phyloP scores from a whole-genome alignment of 2,888 invertebrate genomes.

The Nasonia oneida region DNA sequence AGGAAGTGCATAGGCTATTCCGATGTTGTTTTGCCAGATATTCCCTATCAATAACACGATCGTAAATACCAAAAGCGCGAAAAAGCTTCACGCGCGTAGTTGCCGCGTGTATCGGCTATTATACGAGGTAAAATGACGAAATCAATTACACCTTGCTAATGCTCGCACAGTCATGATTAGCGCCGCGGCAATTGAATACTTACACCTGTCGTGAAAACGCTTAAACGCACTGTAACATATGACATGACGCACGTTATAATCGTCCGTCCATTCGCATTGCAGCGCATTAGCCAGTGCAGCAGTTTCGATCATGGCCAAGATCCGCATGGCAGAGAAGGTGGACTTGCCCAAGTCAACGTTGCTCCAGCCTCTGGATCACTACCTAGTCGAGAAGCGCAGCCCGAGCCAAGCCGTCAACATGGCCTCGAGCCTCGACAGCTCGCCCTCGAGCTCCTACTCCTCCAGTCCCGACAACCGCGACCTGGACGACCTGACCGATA shows the following conservation, averaged over 20 bases:
- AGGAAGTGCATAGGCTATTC: neutral
- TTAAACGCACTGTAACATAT: neutral
- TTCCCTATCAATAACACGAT: neutral
- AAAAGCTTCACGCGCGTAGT: neutral
- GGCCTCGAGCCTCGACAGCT: constrained; percentile 25
- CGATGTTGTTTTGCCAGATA: neutral
- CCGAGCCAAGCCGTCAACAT: neutral
- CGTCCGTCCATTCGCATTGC: neutral
- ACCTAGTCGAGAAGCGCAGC: neutral
- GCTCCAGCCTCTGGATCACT: neutral
- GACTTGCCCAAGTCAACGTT: constrained; percentile 8
- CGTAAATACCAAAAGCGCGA: neutral
- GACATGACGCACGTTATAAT: too few species aligned
- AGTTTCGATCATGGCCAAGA: constrained; percentile 55
- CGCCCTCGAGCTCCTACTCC: constrained; percentile 39
- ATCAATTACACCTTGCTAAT: too few species aligned
- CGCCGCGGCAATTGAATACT: too few species aligned
- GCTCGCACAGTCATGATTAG: too few species aligned
- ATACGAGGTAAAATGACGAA: too few species aligned
- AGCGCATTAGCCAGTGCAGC: constrained; percentile 26
- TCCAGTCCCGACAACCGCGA: constrained; percentile 32
- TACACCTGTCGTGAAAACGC: neutral
- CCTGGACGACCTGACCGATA: constrained; percentile 26
- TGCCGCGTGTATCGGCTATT: neutral
- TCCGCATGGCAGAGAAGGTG: constrained; percentile 41